These are phyloP conservation scores for Himalopsyche japonica DNA, from an alignment of 2,888 invertebrate species.

Conservation along the genomic window DNA sequence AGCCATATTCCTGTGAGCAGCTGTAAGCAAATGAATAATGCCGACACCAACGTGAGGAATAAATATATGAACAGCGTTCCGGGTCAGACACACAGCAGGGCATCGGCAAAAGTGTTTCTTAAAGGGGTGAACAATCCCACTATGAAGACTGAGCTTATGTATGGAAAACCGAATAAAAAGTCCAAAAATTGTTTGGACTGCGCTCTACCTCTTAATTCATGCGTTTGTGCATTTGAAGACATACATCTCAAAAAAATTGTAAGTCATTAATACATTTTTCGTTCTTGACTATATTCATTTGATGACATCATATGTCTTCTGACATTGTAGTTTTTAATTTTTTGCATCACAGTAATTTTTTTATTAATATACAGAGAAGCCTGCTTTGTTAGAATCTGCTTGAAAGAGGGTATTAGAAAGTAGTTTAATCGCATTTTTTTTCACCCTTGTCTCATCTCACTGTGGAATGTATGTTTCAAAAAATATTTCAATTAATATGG, in stretches of 20 bases:
- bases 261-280: not conserved
- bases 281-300: too few species aligned
- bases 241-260: slow-evolving; percentile 7
- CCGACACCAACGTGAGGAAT: not conserved
- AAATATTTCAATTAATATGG: too few species aligned
- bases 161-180: not conserved
- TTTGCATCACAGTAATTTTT: too few species aligned
- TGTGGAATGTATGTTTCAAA: too few species aligned
- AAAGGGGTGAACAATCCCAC: not conserved
- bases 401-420: too few species aligned
- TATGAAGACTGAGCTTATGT: not conserved
- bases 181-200: slow-evolving; percentile 18
- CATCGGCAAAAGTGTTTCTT: not conserved
- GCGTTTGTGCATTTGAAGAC: slow-evolving; percentile 23
- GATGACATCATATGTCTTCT: too few species aligned
- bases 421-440: too few species aligned
- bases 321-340: too few species aligned
- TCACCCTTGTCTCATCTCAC: too few species aligned
- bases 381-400: too few species aligned
- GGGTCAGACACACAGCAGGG: not conserved
- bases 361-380: too few species aligned
- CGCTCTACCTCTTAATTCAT: slow-evolving; percentile 13
- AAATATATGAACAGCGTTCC: not conserved
- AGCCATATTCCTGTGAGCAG: not conserved
- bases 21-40: not conserved